Base-by-base conservation (phyloP, 2,888 invertebrate genomes). In the Drosophila acutilabella region DNA sequence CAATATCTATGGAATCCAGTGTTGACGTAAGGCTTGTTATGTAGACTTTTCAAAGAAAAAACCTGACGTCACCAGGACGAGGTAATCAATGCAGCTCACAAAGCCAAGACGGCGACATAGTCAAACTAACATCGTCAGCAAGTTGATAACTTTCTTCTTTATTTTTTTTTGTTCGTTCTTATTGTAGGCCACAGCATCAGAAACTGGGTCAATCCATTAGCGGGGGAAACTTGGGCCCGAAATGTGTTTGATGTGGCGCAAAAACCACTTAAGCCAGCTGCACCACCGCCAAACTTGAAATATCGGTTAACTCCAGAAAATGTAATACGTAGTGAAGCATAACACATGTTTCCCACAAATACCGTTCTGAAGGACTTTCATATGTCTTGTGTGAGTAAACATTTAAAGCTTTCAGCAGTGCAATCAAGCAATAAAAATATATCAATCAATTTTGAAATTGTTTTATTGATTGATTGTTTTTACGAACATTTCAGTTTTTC, bases 171-270 rank as follows among this genome's bases (percentile, higher is more conserved):
- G 56, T 52, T 45, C 62, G 33, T 23, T 47, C 8, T 30, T 30
- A 20, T 14, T 11, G n/a, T 18, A 44, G 45, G 16, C 41, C 58
- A 42, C 68, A 41, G 45, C 41, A 26, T 11, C 23, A 45, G 66
- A 81, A 88, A 74, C 86, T 83, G 72, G 86, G 82, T 83, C 88
- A 85, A 74, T 79, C 80, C 71, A 69, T 74, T 60, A 53, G 60
- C 60, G 59, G 53, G 50, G 20, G 41, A 45, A 51, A 45, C 54
- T 45, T 5, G 56, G 59, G 33, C 47, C 38, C 41, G 36, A 53
- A 67, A 67, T 70, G 58, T 64, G 44, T 74, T 56, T 59, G 61
- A 64, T 56, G 57, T 47, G 57, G 56, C 56, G 53, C 56, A 71
- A 69, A 72, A 74, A 67, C 66, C 73, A 82, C 76, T 71, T 76